A percentile compares a stretch with the other conserved stretches of the same genome.
phyloP scores from a whole-genome alignment of 1,140 invertebrate species.

The Phenacoccus solenopsis region DNA sequence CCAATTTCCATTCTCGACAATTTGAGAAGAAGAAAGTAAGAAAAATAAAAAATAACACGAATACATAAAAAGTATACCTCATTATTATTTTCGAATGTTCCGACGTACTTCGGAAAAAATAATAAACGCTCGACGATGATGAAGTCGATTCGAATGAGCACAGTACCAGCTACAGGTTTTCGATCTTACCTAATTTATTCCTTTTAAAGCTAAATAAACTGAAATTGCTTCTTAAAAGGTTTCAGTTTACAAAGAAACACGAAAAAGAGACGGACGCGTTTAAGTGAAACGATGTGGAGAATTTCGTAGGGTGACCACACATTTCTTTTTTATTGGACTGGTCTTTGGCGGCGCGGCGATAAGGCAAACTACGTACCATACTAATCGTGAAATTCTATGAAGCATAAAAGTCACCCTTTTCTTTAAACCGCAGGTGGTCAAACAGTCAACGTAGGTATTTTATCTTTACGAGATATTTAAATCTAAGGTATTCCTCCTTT shows the following conservation, averaged over 20 bases:
- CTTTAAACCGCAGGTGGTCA: not conserved
- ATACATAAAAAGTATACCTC: too few species aligned
- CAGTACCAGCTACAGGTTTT: not conserved
- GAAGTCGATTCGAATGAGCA: too few species aligned
- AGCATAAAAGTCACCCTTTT: conserved; percentile 1
- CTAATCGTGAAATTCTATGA: not conserved
- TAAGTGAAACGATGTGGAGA: not conserved
- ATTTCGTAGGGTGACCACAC: not conserved
- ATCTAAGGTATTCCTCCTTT: not conserved
- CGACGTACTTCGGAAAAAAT: too few species aligned
- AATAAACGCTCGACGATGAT: too few species aligned
- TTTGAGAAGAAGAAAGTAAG: too few species aligned
- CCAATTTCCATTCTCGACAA: too few species aligned
- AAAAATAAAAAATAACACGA: too few species aligned
- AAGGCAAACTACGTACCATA: not conserved
- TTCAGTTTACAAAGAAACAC: not conserved
- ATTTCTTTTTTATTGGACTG: not conserved
- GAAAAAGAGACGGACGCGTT: not conserved
- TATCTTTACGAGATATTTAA: not conserved
- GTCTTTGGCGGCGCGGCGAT: not conserved
- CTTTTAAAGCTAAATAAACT: not conserved
- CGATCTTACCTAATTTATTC: too few species aligned
- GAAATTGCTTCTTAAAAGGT: not conserved
- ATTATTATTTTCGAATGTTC: too few species aligned
- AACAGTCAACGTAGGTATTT: not conserved